These are phyloP conservation scores for Streblospio benedicti DNA, from an alignment of 1,140 invertebrate species.

Conservation along the genomic window DNA sequence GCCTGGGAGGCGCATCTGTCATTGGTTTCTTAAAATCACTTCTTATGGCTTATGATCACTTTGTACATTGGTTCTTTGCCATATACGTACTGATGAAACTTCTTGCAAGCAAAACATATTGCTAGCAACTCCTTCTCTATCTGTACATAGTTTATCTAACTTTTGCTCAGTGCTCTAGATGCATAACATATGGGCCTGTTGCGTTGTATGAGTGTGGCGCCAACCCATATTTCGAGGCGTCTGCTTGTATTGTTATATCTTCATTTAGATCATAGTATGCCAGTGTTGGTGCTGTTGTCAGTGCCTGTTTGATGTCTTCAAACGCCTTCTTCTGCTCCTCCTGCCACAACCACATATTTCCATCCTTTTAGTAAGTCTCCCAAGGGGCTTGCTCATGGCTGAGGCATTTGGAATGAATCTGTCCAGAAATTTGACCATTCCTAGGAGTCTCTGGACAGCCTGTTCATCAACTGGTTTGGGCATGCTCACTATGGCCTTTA, in stretches of 20 bases:
- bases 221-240: too few species aligned
- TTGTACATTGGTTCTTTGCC: constrained; percentile 23
- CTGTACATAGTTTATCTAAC: too few species aligned
- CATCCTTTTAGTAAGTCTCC: too few species aligned
- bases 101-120: too few species aligned
- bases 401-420: constrained; percentile 18
- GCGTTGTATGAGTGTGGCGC: too few species aligned
- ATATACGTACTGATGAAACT: too few species aligned
- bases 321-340: neutral
- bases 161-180: too few species aligned
- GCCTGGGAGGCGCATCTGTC: too few species aligned
- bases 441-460: constrained; percentile 19
- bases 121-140: too few species aligned
- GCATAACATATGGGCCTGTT: too few species aligned
- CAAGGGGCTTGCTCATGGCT: too few species aligned
- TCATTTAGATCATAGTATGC: neutral
- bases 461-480: constrained; percentile 14
- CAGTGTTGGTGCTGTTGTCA: neutral
- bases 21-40: constrained; percentile 35
- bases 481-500: constrained; percentile 30
- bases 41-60: constrained; percentile 34
- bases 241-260: neutral
- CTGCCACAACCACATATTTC: neutral
- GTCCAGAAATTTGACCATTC: constrained; percentile 23
- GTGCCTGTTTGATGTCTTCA: neutral